Evolutionary conservation across 1,140 invertebrate species (phyloP).

Genomic region (Calycopis cecrops): DNA sequence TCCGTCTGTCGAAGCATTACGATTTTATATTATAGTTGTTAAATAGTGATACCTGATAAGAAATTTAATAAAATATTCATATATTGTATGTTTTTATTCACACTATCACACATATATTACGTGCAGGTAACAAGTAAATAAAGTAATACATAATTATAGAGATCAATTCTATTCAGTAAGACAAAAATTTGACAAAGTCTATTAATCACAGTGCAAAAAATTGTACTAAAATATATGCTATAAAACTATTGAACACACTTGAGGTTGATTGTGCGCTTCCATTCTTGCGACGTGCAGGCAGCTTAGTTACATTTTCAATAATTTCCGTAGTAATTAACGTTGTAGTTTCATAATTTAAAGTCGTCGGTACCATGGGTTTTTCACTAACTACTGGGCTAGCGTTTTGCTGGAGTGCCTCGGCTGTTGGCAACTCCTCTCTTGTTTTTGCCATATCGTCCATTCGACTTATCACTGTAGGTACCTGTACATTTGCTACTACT

Average conservation of each 20-base stretch:
- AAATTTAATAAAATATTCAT: neutral
- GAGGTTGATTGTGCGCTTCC: constrained; percentile 2
- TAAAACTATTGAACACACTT: neutral
- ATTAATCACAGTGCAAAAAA: neutral
- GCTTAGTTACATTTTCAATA: constrained; percentile 23
- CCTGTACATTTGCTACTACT: constrained; percentile 20
- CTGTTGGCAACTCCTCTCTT: constrained; percentile 45
- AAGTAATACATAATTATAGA: constrained; percentile 1
- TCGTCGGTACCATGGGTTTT: constrained; percentile 21
- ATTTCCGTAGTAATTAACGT: constrained; percentile 4
- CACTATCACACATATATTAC: constrained; percentile 11
- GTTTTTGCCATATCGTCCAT: constrained; percentile 28
- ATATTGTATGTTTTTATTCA: neutral
- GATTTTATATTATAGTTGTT: constrained; percentile 37
- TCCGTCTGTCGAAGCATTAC: constrained; percentile 48
- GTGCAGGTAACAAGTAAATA: neutral
- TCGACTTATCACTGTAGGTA: constrained; percentile 8
- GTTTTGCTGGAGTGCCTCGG: constrained; percentile 53
- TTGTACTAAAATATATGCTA: neutral
- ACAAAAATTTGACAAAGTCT: neutral
- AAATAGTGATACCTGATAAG: neutral
- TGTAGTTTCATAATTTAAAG: constrained; percentile 21
- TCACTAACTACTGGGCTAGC: constrained; percentile 24
- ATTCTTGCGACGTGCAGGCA: constrained; percentile 17
- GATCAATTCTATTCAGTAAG: constrained; percentile 12